A percentile compares a stretch with the other conserved stretches of the same genome.
These are phyloP conservation scores for Tipula helvola DNA, from an alignment of 2,888 invertebrate species.

Conservation along the genomic window DNA sequence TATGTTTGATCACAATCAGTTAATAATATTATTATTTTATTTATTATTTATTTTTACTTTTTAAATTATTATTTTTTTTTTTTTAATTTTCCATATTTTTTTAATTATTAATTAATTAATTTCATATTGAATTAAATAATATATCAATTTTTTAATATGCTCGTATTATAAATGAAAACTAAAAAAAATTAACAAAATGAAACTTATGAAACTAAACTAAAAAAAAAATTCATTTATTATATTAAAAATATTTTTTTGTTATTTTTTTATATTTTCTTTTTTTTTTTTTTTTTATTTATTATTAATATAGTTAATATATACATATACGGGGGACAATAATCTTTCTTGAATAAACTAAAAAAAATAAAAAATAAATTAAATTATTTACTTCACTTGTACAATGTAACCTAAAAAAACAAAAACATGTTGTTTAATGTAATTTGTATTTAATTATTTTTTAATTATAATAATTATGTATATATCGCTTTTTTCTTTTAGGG, in stretches of 20 bases:
- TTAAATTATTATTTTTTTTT: background rate
- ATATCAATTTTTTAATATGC: background rate
- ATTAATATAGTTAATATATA: background rate
- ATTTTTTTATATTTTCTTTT: background rate
- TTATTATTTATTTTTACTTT: background rate
- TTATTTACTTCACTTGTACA: background rate
- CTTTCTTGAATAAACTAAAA: background rate
- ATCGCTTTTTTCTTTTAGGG: background rate
- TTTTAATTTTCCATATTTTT: background rate
- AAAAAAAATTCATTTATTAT: background rate
- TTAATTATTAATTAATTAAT: background rate
- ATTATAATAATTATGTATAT: background rate
- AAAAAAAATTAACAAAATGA: background rate
- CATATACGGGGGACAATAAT: background rate
- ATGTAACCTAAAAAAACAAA: background rate
- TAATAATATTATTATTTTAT: conserved; percentile 11
- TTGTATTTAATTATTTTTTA: background rate
- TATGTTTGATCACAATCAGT: conserved; percentile 36
- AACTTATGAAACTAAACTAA: background rate
- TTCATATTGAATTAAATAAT: background rate
- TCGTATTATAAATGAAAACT: background rate
- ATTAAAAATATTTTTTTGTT: background rate
- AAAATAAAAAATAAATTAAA: background rate
- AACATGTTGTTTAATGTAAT: background rate
- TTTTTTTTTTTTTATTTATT: background rate